These are phyloP conservation scores for Polia nebulosa DNA, from an alignment of 2,888 invertebrate genomes.

Conservation along the genomic window DNA sequence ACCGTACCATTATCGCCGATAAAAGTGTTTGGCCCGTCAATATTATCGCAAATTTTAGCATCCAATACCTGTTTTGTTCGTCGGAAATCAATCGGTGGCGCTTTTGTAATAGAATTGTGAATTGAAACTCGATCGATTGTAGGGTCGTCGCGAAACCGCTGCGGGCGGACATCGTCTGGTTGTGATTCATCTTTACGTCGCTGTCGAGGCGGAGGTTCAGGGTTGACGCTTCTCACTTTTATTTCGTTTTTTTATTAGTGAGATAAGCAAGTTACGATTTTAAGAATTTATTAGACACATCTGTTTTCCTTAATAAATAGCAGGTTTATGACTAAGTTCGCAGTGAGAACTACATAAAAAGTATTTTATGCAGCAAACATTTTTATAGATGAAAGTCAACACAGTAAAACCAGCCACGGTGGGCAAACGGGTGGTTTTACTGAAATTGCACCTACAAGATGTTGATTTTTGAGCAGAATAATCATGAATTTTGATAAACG, in stretches of 20 bases:
- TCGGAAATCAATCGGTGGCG: conserved; percentile 68
- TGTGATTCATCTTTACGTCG: conserved; percentile 74
- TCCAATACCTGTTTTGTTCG: conserved; percentile 68
- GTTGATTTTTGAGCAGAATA: not conserved
- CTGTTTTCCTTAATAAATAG: conserved; percentile 49
- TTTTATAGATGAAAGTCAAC: conserved; percentile 40
- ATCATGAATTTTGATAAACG: too few relatives aligned
- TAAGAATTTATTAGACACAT: conserved; percentile 50
- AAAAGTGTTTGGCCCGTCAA: conserved; percentile 71
- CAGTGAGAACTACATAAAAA: conserved; percentile 50
- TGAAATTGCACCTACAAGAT: not conserved
- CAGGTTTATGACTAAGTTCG: conserved; percentile 46
- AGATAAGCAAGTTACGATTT: conserved; percentile 61
- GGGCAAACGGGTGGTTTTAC: not conserved
- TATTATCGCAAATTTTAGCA: conserved; percentile 74
- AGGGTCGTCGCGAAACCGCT: conserved; percentile 63
- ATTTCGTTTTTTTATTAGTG: conserved; percentile 59
- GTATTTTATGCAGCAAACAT: conserved; percentile 45
- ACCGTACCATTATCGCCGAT: conserved; percentile 69
- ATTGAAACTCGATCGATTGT: conserved; percentile 77
- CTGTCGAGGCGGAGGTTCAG: conserved; percentile 54
- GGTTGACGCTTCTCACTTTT: conserved; percentile 60
- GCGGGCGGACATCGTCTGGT: conserved; percentile 69
- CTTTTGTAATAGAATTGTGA: conserved; percentile 78
- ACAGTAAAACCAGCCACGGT: conserved; percentile 10